Evolutionary conservation across 2,113 vertebrate species (phyloP).

Genomic region (Diadophis punctatus): DNA sequence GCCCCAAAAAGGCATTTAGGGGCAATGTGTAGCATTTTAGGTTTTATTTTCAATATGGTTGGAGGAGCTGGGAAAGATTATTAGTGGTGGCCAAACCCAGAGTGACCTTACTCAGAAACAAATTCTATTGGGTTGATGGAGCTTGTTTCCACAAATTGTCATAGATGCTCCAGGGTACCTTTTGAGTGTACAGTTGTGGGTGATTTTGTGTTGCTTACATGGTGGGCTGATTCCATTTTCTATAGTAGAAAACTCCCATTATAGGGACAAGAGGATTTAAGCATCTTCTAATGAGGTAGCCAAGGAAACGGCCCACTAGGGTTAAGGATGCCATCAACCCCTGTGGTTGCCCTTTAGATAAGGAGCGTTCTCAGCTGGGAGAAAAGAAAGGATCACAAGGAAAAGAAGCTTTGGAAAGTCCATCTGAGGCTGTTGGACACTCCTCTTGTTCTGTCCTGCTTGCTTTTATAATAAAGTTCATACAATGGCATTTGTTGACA

Average conservation of each 20-base stretch:
- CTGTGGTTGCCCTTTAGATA: conserved; percentile 11
- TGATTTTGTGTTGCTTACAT: not conserved
- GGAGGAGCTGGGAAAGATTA: not conserved
- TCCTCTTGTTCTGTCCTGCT: not conserved
- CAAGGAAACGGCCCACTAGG: conserved; percentile 14
- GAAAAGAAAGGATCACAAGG: conserved; percentile 7
- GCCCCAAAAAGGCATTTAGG: not conserved
- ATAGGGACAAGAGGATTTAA: not conserved
- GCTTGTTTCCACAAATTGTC: not conserved
- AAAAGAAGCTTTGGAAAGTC: conserved; percentile 2
- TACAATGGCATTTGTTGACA: not conserved
- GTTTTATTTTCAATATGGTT: not conserved
- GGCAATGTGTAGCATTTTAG: not conserved
- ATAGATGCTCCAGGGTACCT: not conserved
- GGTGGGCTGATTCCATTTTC: conserved; percentile 14
- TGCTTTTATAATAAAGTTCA: not conserved
- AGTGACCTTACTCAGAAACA: not conserved
- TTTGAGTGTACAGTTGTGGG: not conserved
- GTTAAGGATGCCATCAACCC: conserved; percentile 11
- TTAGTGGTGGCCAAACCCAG: no score
- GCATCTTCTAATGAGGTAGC: conserved; percentile 11
- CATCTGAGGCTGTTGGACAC: not conserved
- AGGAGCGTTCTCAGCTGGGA: not conserved
- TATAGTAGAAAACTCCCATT: not conserved
- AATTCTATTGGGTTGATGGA: not conserved